Percentiles rank a stretch among this genome's conserved stretches.
These are phyloP conservation scores for Diabrotica undecimpunctata DNA, from an alignment of 1,140 invertebrate species.

Conservation along the genomic window DNA sequence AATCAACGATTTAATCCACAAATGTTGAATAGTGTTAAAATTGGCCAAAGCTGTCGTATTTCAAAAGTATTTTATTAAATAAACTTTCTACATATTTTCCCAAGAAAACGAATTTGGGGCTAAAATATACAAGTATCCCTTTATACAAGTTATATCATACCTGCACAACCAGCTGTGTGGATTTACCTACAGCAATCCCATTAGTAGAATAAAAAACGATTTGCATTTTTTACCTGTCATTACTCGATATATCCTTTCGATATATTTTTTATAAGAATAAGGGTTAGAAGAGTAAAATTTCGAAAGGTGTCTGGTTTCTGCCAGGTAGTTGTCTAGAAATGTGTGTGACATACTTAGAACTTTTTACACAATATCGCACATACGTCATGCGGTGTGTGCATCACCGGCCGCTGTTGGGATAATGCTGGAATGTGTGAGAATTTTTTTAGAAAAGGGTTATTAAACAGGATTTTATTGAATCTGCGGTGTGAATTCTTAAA, in stretches of 20 bases:
- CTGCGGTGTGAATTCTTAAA: too few species aligned
- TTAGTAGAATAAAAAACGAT: constrained; percentile 11
- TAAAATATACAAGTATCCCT: background rate
- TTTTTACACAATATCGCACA: background rate
- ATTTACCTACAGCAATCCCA: background rate
- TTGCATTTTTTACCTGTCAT: constrained; percentile 22
- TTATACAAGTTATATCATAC: constrained; percentile 1
- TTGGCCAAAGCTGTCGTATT: too few species aligned
- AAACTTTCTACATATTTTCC: background rate
- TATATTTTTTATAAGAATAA: constrained; percentile 15
- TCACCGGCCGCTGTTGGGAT: background rate
- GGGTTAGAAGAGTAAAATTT: constrained; percentile 18
- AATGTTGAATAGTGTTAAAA: too few species aligned
- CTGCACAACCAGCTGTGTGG: constrained; percentile 12
- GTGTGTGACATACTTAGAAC: constrained; percentile 21
- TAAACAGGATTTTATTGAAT: background rate
- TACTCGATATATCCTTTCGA: constrained; percentile 13
- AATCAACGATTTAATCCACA: too few species aligned
- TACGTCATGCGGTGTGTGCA: constrained; percentile 6
- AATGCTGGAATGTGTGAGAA: constrained; percentile 15
- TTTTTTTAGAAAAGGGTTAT: constrained; percentile 17
- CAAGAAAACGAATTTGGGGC: background rate
- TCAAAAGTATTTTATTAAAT: too few species aligned
- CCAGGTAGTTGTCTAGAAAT: constrained; percentile 12
- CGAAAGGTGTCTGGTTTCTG: constrained; percentile 11